A percentile compares a stretch with the other conserved stretches of the same genome.
Conservation (phyloP, 2,888 invertebrate species). For the Urechis unicinctus region DNA sequence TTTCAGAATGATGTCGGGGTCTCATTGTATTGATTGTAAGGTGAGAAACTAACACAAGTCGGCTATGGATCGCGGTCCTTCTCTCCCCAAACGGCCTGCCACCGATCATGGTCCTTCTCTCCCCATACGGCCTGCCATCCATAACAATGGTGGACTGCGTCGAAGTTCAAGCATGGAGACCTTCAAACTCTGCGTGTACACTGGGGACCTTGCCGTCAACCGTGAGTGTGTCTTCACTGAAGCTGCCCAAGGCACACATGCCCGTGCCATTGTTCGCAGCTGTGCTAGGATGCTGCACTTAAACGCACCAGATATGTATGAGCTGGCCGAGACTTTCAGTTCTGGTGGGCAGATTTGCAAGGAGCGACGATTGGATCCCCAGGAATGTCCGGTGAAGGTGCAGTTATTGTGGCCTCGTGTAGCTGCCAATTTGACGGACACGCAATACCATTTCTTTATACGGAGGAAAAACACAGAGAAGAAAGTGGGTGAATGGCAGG, state of each 20-base stretch:
- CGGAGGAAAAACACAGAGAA: constrained; percentile 65
- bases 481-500: constrained; percentile 1
- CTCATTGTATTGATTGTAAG: no score
- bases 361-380: constrained; percentile 76
- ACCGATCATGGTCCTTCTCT: no score
- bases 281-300: constrained; percentile 33
- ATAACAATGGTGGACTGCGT: no score
- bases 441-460: constrained; percentile 69
- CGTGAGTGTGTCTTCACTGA: constrained; percentile 36
- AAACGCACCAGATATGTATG: constrained; percentile 29
- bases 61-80: no score
- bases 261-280: constrained; percentile 58
- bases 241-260: constrained; percentile 35
- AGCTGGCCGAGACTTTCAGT: constrained; percentile 67
- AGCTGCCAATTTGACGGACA: constrained; percentile 17
- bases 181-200: constrained; percentile 41
- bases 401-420: constrained; percentile 53
- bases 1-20: no score
- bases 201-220: constrained; percentile 32
- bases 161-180: constrained; percentile 22
- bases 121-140: no score
- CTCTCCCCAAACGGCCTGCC: no score
- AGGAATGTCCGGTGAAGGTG: constrained; percentile 54
- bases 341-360: constrained; percentile 85
- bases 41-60: no score